Evolutionary conservation across 37 sponge, comb jelly and placozoan genomes (phyloP), one percentile per base, ranked within the genome.

Genomic region (Haliclona indistincta): DNA sequence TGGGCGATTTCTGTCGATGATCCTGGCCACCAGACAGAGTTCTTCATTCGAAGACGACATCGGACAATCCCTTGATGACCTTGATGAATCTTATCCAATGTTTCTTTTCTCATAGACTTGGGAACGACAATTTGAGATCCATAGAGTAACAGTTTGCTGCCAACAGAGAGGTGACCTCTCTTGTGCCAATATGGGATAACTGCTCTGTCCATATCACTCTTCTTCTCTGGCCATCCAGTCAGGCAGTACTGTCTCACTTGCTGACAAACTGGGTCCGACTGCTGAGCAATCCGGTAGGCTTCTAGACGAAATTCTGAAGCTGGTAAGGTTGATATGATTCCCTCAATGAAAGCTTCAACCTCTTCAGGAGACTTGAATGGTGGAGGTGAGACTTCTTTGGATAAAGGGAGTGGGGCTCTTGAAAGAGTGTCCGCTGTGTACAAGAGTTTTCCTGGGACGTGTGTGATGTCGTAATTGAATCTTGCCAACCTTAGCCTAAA

Each of bases 21-120:
- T 15, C 78, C 72, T 61, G 76, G 85, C 85, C 85, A 84, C 78
- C 77, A 84, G 19, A 84, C 78, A 51, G 85, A 41, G 40, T 61
- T n/a, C 2, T 20, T 61, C 6, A 68, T 68, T 56, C 62, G 19
- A 28, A 66, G 76, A 26, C 70, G 36, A 28, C 71, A 83, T 43
- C 76, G 36, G 58, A 69, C 53, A 1, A 75, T 75, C 6, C 84
- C 84, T 35, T 83, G 84, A 52, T 83, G 76, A 13, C 84, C 84
- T 43, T 20, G 34, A 43, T 85, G 79, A 7, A 86, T 74, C 69
- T 79, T 86, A 7, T 25, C 32, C 3, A 61, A 44, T 25, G 43
- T 75, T 23, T 75, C 76, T 38, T 36, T 38, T 33, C 73, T 74
- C 4, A 74, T 25, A 17, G 49, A 3, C 51, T 79, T 75, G 2